Conservation (phyloP, 2,113 vertebrate genomes). For the Pseudopodoces humilis region DNA sequence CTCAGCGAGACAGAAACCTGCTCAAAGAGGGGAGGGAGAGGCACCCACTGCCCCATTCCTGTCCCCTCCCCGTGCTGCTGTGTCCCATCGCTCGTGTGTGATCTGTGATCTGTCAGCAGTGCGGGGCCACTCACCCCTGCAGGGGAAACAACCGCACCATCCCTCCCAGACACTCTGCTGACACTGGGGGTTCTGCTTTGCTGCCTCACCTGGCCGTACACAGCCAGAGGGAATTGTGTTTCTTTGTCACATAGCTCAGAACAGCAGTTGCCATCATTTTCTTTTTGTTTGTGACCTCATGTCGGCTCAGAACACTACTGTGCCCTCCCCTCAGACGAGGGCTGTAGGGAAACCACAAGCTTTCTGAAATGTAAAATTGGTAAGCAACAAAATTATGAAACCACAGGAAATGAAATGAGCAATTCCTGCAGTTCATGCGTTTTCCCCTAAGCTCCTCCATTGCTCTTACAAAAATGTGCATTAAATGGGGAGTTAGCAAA, state of each 20-base stretch:
- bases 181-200: neutral
- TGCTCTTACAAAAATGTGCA: neutral
- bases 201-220: neutral
- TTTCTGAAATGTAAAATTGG: conserved; percentile 36
- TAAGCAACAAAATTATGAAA: conserved; percentile 53
- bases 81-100: rapidly evolving
- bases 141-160: neutral
- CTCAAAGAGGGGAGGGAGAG: neutral
- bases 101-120: neutral
- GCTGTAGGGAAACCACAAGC: conserved; percentile 59
- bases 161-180: neutral
- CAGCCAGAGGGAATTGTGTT: neutral
- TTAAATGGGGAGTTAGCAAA: conserved; percentile 18
- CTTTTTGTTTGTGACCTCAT: neutral
- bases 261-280: neutral
- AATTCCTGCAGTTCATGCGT: conserved; percentile 9
- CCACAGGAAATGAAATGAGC: conserved; percentile 57
- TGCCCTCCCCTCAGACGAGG: conserved; percentile 10
- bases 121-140: too few species aligned
- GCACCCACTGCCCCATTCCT: neutral
- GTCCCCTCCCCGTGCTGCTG: too few species aligned
- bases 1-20: neutral
- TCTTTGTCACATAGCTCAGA: neutral
- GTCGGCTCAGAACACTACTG: conserved; percentile 42
- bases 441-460: neutral